These are phyloP conservation scores for Protophormia terraenovae DNA, from an alignment of 2,888 invertebrate species.

Conservation along the genomic window DNA sequence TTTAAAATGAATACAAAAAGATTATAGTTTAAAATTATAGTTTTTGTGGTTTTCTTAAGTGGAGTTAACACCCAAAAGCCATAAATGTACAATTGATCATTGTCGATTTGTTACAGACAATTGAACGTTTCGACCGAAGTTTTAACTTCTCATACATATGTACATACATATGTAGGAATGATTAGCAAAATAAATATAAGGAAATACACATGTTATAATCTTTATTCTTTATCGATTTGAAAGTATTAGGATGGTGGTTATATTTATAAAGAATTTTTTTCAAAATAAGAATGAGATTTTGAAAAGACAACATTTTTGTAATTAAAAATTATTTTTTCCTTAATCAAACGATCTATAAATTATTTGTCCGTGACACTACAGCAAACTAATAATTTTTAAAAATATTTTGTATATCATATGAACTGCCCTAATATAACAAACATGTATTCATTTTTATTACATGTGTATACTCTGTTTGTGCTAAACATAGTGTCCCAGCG, in stretches of 20 bases:
- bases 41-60: conserved; percentile 11
- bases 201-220: background rate
- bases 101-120: conserved; percentile 54
- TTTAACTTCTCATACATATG: background rate
- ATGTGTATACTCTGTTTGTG: too few species aligned
- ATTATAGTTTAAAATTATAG: conserved; percentile 22
- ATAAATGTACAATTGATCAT: conserved; percentile 46
- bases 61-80: conserved; percentile 52
- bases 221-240: background rate
- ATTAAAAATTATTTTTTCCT: too few species aligned
- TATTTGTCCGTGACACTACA: too few species aligned
- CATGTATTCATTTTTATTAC: too few species aligned
- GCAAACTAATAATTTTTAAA: too few species aligned
- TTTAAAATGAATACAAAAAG: background rate
- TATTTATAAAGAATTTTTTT: too few species aligned
- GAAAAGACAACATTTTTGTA: too few species aligned
- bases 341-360: too few species aligned
- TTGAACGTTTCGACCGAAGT: background rate
- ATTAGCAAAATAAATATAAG: background rate
- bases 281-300: too few species aligned
- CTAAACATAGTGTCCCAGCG: too few species aligned
- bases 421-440: too few species aligned
- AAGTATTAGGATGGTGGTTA: background rate
- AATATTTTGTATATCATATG: too few species aligned
- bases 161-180: background rate